Evolutionary conservation across 2,113 vertebrate species (phyloP), one percentile per base, ranked within the genome.

Genomic region (Nibea coibor): DNA sequence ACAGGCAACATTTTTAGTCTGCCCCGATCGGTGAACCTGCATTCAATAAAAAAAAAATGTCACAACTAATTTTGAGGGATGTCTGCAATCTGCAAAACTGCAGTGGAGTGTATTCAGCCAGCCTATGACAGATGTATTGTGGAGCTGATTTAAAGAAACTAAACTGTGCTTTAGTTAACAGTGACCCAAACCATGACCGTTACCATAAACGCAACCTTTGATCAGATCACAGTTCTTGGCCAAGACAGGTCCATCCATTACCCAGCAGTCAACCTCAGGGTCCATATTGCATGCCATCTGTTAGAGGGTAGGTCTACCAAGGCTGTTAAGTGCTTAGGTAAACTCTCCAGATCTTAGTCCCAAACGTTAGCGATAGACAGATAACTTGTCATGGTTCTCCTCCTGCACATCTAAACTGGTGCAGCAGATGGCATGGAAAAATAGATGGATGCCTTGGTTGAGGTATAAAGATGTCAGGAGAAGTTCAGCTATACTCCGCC

Each of bases 281-380:
- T 84, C 75, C 76, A 71, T 87, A 83, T 68, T 87, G 88, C 66
- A 51, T 9, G 56, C 89, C 91, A 92, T 92, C 90, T 92, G 93
- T 85, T 81, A 68, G 47, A 70, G 31, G 19, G 51, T 45, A 39
- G 69, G 75, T 74, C 57, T 77, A 74, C 19, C 28, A 61, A 48
- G 74, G 53, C 59, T 67, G 50, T 47, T 87, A 71, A 71, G 80
- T 71, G 71, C 80, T 84, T 73, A 85, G 79, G 86, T 85, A 86
- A 91, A 87, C 81, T 75, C 75, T 63, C 12, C 72, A 80, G 69
- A 64, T 79, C 80, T 77, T 51, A 54, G 56, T 81, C 72, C 64
- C 87, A 75, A 80, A 87, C 86, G 88, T 86, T 78, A 81, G 47
- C 51, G 54, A 71, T 47, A 80, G 85, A 89, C 66, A 19, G 82